Percentiles rank a stretch among this genome's conserved stretches.
Conservation (phyloP, 2,888 invertebrate species). For the Nephrotoma appendiculata region DNA sequence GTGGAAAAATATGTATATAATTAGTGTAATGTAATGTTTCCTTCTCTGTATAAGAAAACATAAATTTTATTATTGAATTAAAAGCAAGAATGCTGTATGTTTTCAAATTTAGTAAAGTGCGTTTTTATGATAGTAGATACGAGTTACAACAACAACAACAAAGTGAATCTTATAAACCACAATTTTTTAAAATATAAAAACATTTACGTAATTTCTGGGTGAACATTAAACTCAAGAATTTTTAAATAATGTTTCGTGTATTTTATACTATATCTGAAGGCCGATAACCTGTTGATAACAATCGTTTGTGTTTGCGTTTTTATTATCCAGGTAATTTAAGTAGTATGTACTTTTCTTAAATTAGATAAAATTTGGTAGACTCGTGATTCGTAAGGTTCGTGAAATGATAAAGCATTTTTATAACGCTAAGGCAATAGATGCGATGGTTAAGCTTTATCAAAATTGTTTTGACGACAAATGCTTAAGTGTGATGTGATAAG, state of each 20-base stretch:
- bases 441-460: no score
- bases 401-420: no score
- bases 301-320: neutral
- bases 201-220: neutral
- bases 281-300: neutral
- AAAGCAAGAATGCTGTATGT: neutral
- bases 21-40: neutral
- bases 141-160: neutral
- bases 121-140: neutral
- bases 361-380: no score
- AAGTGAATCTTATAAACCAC: neutral
- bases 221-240: neutral
- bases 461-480: no score
- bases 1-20: neutral
- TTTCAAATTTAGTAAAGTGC: neutral
- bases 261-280: neutral
- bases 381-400: no score
- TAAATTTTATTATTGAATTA: neutral
- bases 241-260: neutral
- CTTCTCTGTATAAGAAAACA: neutral
- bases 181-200: neutral
- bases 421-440: no score
- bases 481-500: no score
- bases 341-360: no score
- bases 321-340: neutral